Conservation (phyloP, 37 sponge, comb jelly and placozoan species). For the Cliona cf. orientalis region DNA sequence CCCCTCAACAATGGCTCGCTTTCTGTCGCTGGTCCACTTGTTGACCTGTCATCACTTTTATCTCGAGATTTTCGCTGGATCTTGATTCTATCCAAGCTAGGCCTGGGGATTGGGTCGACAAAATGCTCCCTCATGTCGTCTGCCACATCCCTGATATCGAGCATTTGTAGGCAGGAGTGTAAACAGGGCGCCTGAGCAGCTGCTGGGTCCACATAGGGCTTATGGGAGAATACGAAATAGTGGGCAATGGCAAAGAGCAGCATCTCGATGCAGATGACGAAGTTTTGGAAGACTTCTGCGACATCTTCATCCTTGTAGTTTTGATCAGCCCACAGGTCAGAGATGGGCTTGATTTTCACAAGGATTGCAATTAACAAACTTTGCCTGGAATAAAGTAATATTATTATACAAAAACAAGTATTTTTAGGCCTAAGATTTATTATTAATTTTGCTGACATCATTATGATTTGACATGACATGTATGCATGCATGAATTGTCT, state of each 20-base stretch:
- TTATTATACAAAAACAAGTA: not conserved
- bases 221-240: slow-evolving; percentile 93
- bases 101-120: slow-evolving; percentile 66
- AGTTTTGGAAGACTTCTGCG: slow-evolving; percentile 68
- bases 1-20: not conserved
- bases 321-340: slow-evolving; percentile 46
- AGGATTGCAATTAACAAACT: slow-evolving; percentile 60
- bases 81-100: slow-evolving; percentile 21
- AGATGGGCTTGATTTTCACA: slow-evolving; percentile 43
- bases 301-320: slow-evolving; percentile 66
- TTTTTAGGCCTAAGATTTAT: not conserved
- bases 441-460: too few species aligned
- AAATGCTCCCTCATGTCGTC: slow-evolving; percentile 78
- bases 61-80: not conserved
- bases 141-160: slow-evolving; percentile 80
- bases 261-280: slow-evolving; percentile 95
- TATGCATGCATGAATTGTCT: not conserved
- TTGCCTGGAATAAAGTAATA: slow-evolving; percentile 48
- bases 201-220: slow-evolving; percentile 79
- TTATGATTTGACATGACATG: too few species aligned
- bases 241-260: slow-evolving; percentile 85
- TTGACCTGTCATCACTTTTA: not conserved
- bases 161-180: slow-evolving; percentile 69
- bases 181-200: slow-evolving; percentile 74
- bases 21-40: too few species aligned